Base-by-base conservation (phyloP, 2,113 vertebrate genomes). In the Nymphicus hollandicus region DNA sequence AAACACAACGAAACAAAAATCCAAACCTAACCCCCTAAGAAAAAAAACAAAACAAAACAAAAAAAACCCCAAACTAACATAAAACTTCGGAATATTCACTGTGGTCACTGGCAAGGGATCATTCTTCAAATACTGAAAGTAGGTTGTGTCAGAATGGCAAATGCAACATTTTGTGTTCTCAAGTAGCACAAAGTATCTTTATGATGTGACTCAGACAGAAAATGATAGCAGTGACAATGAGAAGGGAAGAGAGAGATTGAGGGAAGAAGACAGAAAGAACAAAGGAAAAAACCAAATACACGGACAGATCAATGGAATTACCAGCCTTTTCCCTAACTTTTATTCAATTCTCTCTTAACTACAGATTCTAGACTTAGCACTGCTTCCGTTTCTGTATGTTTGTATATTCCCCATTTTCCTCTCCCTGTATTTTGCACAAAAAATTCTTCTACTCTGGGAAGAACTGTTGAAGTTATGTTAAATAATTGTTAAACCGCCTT, bases 161-260 rank as follows among this genome's bases (percentile, higher is more conserved):
- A 80, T 2, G 3, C 11, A 69, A n/a, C 20, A 47, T 80, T 85
- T 81, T 81, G 18, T 31, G 7, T 52, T 80, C 55, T 68, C 52
- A 65, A n/a, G 49, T 22, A 63, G 43, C 47, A 71, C 14, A 58
- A 82, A 18, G 19, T 37, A 81, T 39, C 25, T 74, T 70, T 37
- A 27, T 52, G 52, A 66, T 27, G 4, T 0, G 0, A 22, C 4
- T 0, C 3, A 74, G 17, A 78, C 19, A 63, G 18, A 43, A 76
- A 93, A 66, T 17, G 17, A 63, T 27, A 66, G n/a, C 33, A 86
- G 64, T 1, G 4, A 66, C 23, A 78, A 49, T 0, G 0, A 18
- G 29, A 27, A 6, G 17, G 17, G 23, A 8, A 47, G 44, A 72
- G 25, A 63, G 31, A 52, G 7, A 11, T 47, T 13, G 7, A 53